These are phyloP conservation scores for Numenius phaeopus DNA, from an alignment of 2,797 vertebrate species.

Conservation along the genomic window DNA sequence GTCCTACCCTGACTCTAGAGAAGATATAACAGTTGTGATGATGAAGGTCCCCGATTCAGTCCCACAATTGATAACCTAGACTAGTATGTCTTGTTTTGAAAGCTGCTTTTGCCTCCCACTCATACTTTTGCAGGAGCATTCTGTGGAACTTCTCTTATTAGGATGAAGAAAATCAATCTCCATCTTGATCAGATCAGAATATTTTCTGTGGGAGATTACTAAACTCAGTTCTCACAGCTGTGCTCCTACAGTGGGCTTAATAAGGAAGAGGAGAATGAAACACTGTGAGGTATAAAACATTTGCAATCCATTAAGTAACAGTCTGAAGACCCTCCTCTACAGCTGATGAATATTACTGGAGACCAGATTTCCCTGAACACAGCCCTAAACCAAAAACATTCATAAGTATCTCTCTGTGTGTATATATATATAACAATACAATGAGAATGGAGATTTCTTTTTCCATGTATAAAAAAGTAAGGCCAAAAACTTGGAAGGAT, in stretches of 20 bases:
- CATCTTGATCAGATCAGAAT: conserved; percentile 15
- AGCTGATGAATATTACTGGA: neutral
- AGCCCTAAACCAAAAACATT: neutral
- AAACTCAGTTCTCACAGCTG: neutral
- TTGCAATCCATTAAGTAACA: neutral
- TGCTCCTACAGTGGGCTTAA: neutral
- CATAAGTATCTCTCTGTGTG: neutral
- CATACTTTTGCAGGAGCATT: neutral
- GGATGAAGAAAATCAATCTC: neutral
- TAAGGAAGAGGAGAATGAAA: conserved; percentile 18
- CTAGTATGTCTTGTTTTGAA: neutral
- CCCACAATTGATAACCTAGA: neutral
- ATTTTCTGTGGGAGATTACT: neutral
- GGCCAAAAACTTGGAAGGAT: neutral
- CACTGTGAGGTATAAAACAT: neutral
- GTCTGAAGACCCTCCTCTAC: neutral
- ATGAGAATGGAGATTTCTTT: neutral
- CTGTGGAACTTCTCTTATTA: neutral
- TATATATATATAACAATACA: neutral
- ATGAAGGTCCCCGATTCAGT: neutral
- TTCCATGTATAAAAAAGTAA: neutral
- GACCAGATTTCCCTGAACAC: neutral
- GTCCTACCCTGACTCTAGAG: neutral
- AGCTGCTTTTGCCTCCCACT: neutral
- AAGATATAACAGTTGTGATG: neutral